Conservation (phyloP, 2,113 vertebrate species). For the crab-eating macaque (Macaca fascicularis) region DNA sequence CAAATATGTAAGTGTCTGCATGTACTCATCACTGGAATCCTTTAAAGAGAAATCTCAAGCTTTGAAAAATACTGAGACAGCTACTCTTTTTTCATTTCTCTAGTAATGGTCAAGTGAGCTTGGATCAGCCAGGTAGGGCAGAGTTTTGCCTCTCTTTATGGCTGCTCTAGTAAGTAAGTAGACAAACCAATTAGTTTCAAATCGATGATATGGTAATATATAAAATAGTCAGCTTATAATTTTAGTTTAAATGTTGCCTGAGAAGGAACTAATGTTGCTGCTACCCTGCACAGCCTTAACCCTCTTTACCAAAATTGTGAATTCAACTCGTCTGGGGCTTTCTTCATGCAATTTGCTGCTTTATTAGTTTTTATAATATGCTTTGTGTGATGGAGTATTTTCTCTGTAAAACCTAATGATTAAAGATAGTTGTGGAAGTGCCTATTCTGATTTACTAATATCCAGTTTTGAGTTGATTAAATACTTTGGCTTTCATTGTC, state of each 20-base stretch:
- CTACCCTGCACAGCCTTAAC: neutral
- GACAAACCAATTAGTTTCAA: neutral
- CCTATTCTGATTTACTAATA: slow-evolving; percentile 35
- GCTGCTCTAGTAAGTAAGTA: neutral
- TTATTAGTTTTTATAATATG: slow-evolving; percentile 42
- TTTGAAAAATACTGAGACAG: neutral
- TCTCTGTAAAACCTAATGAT: slow-evolving; percentile 55
- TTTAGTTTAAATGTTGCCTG: neutral
- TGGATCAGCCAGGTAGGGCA: neutral
- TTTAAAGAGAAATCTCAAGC: neutral
- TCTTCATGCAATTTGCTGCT: neutral
- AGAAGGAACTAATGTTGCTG: neutral
- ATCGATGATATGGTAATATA: too few species aligned
- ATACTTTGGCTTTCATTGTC: slow-evolving; percentile 57
- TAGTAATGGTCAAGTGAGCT: neutral
- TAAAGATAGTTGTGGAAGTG: slow-evolving; percentile 39
- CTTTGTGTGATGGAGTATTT: slow-evolving; percentile 35
- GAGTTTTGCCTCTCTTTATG: neutral
- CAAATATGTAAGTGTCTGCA: neutral
- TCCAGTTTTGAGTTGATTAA: slow-evolving; percentile 61
- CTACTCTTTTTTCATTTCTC: neutral
- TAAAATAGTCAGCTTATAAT: neutral
- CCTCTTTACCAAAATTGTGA: neutral
- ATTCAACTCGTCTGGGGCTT: neutral
- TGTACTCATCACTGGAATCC: neutral